Evolutionary conservation across 2,113 vertebrate species (phyloP).

Genomic region (Rattus rattus): DNA sequence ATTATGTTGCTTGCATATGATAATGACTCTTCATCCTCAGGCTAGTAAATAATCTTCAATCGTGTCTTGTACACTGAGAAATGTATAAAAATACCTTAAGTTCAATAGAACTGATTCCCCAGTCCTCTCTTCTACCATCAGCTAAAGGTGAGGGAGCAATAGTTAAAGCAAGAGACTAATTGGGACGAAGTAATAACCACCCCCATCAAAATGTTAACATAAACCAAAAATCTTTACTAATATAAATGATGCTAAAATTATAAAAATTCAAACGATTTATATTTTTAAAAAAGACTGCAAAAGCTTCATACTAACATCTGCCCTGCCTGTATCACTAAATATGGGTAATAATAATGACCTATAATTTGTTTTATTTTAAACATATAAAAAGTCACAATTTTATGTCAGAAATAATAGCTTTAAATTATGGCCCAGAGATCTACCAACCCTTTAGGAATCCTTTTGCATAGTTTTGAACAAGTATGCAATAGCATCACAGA

Average conservation of each 20-base stretch:
- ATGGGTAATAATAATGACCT: background rate
- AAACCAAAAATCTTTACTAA: background rate
- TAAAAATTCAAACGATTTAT: background rate
- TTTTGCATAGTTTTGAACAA: background rate
- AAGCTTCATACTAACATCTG: background rate
- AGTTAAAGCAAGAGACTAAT: background rate
- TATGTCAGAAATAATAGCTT: constrained; percentile 10
- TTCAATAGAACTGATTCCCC: background rate
- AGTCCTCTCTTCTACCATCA: background rate
- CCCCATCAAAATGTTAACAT: background rate
- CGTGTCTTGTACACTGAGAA: background rate
- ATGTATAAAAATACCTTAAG: background rate
- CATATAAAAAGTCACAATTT: background rate
- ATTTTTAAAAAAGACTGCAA: background rate
- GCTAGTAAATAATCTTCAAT: background rate
- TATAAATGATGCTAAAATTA: background rate
- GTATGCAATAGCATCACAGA: background rate
- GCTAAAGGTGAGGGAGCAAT: background rate
- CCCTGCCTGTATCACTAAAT: background rate
- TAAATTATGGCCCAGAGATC: background rate
- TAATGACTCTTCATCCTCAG: background rate
- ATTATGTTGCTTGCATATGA: background rate
- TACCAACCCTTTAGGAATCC: background rate
- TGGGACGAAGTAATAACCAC: background rate
- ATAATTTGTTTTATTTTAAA: constrained; percentile 34